Evolutionary conservation across 2,888 invertebrate genomes (phyloP).

Genomic region (Aphrophora alni): DNA sequence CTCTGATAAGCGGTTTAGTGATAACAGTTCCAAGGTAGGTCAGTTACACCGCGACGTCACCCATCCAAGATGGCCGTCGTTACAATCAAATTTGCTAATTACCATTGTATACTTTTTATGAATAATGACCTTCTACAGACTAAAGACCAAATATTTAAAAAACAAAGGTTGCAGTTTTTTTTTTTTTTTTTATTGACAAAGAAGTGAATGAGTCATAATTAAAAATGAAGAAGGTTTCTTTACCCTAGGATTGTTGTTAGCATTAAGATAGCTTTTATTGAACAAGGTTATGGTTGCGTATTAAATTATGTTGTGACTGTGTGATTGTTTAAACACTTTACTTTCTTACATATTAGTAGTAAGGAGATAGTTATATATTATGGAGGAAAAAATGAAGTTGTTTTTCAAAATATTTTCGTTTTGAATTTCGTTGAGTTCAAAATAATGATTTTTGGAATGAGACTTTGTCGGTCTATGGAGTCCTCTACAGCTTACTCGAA

Average conservation of each 20-base stretch:
- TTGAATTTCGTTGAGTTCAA: too few relatives aligned
- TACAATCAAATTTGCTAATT: neutral
- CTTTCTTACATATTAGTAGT: too few relatives aligned
- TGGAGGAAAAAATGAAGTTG: too few relatives aligned
- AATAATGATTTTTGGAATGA: too few relatives aligned
- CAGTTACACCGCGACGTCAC: neutral
- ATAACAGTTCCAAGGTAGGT: slow-evolving; percentile 6
- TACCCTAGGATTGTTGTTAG: neutral
- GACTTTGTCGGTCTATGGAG: too few relatives aligned
- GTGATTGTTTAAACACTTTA: too few relatives aligned
- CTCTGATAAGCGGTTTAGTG: neutral
- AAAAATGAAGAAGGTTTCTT: neutral
- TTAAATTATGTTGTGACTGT: too few relatives aligned
- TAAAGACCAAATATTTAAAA: neutral
- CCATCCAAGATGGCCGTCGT: neutral
- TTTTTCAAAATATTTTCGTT: too few relatives aligned
- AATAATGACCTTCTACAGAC: neutral
- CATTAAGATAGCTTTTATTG: too few relatives aligned
- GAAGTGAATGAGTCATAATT: neutral
- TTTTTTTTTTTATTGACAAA: neutral
- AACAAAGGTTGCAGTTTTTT: neutral
- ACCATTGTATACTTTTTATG: neutral
- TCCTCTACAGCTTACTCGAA: too few relatives aligned
- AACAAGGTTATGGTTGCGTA: too few relatives aligned
- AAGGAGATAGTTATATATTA: too few relatives aligned